These are phyloP conservation scores for Lepus oiostolus DNA, from an alignment of 2,797 vertebrate species.

Conservation along the genomic window DNA sequence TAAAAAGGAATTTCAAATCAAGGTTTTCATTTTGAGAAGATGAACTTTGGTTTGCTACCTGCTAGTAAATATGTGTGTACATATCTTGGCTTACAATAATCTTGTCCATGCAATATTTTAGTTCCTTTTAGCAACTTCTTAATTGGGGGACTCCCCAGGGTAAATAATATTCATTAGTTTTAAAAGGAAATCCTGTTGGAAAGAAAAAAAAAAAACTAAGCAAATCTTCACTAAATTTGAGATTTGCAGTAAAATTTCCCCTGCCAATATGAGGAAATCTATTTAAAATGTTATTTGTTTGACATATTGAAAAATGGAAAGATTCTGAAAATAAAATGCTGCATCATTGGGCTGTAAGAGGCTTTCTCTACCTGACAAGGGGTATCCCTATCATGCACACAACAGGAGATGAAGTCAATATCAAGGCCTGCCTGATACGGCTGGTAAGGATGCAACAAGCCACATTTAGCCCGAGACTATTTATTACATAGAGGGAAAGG, in stretches of 20 bases:
- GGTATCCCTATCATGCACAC: not conserved
- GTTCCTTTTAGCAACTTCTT: not conserved
- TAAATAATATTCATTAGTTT: not conserved
- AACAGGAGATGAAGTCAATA: not conserved
- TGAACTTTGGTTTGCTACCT: not conserved
- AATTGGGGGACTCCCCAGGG: not conserved
- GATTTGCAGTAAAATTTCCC: not conserved
- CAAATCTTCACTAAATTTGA: not conserved
- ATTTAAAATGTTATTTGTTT: not conserved
- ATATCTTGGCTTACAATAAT: not conserved
- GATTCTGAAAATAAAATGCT: not conserved
- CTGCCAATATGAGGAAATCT: not conserved
- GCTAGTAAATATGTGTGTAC: rapidly evolving
- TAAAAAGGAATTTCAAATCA: not conserved
- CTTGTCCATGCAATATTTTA: not conserved
- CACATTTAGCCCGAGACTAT: not conserved
- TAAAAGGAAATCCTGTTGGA: not conserved
- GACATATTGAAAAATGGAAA: not conserved
- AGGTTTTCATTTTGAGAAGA: not conserved
- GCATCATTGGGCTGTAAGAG: not conserved
- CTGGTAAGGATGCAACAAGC: rapidly evolving
- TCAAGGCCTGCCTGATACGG: not conserved
- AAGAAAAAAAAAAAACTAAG: not conserved
- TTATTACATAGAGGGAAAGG: not conserved
- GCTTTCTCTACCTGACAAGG: not conserved